phyloP scores from a whole-genome alignment of 2,113 vertebrate species.

The Pelvicachromis taeniatus region DNA sequence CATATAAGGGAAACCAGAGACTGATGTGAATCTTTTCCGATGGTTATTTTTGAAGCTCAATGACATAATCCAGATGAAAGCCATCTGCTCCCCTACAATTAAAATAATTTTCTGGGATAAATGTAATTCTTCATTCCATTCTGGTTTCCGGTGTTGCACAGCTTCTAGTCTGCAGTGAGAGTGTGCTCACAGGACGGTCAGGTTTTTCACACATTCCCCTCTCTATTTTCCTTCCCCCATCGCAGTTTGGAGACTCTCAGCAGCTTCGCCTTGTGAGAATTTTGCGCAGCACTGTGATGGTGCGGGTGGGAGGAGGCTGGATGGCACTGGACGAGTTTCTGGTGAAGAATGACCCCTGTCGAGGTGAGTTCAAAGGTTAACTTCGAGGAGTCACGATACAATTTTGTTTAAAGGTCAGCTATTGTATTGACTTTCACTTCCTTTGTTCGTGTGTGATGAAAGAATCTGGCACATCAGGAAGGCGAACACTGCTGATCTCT shows the following conservation, averaged over 20 bases:
- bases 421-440: neutral
- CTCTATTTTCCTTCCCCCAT: slow-evolving; percentile 1
- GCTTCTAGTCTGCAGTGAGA: neutral
- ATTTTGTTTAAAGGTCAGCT: neutral
- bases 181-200: neutral
- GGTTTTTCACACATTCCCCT: slow-evolving; percentile 6
- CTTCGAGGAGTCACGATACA: neutral
- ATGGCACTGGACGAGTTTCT: slow-evolving; percentile 99
- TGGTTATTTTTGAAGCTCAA: neutral
- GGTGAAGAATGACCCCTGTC: slow-evolving; percentile 98
- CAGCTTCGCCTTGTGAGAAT: slow-evolving; percentile 95
- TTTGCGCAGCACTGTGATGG: slow-evolving; percentile 96
- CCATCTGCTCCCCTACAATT: neutral
- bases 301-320: slow-evolving; percentile 97
- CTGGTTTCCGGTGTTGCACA: slow-evolving; percentile 52
- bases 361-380: slow-evolving; percentile 79
- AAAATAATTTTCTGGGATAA: neutral
- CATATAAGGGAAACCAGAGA: slow-evolving; percentile 47
- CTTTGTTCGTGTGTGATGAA: fast-evolving
- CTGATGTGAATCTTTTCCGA: neutral
- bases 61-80: neutral
- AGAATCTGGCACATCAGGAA: neutral
- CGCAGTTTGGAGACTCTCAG: slow-evolving; percentile 95
- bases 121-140: neutral
- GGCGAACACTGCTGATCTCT: neutral